Base-by-base conservation (phyloP, 2,888 invertebrate species). In the Chironomus riparius region DNA sequence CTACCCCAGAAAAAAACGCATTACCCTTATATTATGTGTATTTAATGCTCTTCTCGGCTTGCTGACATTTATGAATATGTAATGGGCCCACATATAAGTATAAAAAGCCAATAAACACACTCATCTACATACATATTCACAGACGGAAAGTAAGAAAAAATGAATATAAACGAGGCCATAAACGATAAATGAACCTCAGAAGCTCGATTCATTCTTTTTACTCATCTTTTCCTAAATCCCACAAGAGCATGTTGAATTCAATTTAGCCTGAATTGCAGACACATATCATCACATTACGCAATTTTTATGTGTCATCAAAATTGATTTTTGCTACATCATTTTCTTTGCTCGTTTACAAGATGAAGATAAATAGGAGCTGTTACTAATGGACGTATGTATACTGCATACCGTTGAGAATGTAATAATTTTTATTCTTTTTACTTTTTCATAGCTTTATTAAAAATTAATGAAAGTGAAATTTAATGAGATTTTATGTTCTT, bases 151-250 rank as follows among this genome's bases (percentile, higher is more conserved):
- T 38, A 38, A 38, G 38, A 38, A 65, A 21, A 65, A 65, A 65
- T 65, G 62, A 65, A 65, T 65, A 65, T 65, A 65, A 65, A 65
- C 65, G 24, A 24, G 65, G n/a, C 12, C 22, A 24, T 65, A 65
- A 65, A 65, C 65, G 65, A 65, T 65, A 65, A 65, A 65, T 21
- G 65, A 65, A 65, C 65, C 65, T 65, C 65, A 65, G 65, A 65
- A 24, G 65, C 62, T 22, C 21, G 62, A 50, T 50, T 50, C 50
- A 13, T 50, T 50, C 13, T 50, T 15, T n/a, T n/a, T 50, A 50
- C 50, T n/a, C 38, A 15, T 50, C 50, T n/a, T 50, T 15, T 50
- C 4, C 50, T n/a, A 13, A 50, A 50, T 50, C 18, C 56, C 56
- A 18, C 15, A 56, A 56, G 56, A 56, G 56, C 18, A 18, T 56